Evolutionary conservation across 1,140 invertebrate species (phyloP).

Genomic region (Cotesia typhae): DNA sequence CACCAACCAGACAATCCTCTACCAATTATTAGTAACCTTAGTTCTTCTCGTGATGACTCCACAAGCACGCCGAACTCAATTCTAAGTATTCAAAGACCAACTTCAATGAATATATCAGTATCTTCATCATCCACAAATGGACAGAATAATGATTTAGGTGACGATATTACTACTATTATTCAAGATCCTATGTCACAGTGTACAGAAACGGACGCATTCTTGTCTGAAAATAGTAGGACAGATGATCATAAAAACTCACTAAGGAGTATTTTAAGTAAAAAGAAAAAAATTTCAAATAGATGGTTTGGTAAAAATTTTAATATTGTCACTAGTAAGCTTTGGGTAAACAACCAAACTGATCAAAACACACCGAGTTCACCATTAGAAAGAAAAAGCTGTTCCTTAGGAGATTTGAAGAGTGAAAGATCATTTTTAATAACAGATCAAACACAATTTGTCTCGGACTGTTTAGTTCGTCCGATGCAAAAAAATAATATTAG

Average conservation of each 20-base stretch:
- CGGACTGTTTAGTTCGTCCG: no score
- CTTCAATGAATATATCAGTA: background rate
- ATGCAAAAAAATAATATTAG: no score
- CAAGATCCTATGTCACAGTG: constrained; percentile 38
- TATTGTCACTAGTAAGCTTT: constrained; percentile 15
- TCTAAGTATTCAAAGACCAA: no score
- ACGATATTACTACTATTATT: background rate
- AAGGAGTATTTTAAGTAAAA: no score
- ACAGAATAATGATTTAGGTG: background rate
- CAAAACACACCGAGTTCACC: constrained; percentile 21
- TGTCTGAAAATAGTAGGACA: constrained; percentile 30
- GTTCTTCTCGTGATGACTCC: no score
- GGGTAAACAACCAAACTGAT: constrained; percentile 20
- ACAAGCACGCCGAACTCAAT: no score
- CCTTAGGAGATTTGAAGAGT: constrained; percentile 31
- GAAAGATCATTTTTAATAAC: constrained; percentile 40
- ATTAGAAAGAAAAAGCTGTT: constrained; percentile 8
- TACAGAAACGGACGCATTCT: constrained; percentile 41
- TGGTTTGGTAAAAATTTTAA: background rate
- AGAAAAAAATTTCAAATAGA: no score
- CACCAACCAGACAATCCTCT: background rate
- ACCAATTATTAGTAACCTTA: background rate
- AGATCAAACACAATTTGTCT: constrained; percentile 17
- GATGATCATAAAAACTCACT: no score
- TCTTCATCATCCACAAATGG: constrained; percentile 12